Base-by-base conservation (phyloP, 2,888 invertebrate genomes). In the Sarcophaga carnaria region DNA sequence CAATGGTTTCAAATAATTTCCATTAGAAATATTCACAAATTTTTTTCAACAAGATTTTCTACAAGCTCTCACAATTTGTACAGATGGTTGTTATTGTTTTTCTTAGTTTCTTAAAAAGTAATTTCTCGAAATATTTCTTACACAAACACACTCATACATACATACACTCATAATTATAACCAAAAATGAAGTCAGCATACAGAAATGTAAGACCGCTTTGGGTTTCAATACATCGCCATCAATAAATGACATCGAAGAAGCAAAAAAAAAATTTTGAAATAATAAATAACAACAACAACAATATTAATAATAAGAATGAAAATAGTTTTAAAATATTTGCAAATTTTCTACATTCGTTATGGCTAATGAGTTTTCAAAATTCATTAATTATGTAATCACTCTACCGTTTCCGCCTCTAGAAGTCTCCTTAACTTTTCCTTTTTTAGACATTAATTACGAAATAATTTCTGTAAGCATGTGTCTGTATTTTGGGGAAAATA, bases 311-410 rank as follows among this genome's bases (percentile, higher is more conserved):
- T 63, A 45, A 10, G 0, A 8, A 10, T 37, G 8, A 10, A 10
- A 37, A 37, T 37, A 37, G 37, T 37, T 37, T 37, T 27, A 45
- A 45, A 45, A 20, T 14, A 49, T 4, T 74, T 62, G 62, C 0
- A 22, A 62, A 47, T 47, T 64, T 49, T 4, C 22, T 47, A 37
- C 10, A 37, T 60, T 25, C 20, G 47, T 66, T 25, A 60, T 66
- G 72, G 60, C 47, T 60, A 72, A 66, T 20, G 12, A 66, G 59
- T 59, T 66, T 66, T 59, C 17, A 17, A 10, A 47, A 74, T 20
- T n/a, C 66, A 67, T 67, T 20, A 47, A 67, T 74, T 80, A 59
- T n/a, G 54, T 5, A 54, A 54, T 54, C 17, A 8, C 10, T 37
- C 37, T 37, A 37, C 37, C 37, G 37, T 37, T 37, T 8, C 10